A percentile compares a stretch with the other conserved stretches of the same genome.
phyloP scores from a whole-genome alignment of 2,113 vertebrate genomes.

The Ardeotis arabs region DNA sequence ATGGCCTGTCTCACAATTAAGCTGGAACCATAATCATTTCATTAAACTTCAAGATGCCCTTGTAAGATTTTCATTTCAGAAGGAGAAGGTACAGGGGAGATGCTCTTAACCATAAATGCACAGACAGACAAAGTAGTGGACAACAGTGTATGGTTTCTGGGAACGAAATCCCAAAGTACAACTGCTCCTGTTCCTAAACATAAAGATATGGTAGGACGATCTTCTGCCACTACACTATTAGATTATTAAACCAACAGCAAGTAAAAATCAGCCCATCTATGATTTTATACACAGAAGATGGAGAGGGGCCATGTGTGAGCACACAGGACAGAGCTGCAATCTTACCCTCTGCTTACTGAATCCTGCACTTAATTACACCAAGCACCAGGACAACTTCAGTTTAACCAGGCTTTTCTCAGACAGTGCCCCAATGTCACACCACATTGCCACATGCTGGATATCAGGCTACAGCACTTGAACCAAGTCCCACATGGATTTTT shows the following conservation, averaged over 20 bases:
- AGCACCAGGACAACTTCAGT: neutral
- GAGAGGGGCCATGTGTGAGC: neutral
- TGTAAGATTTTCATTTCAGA: neutral
- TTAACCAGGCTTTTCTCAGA: neutral
- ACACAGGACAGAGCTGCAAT: neutral
- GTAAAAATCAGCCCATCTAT: neutral
- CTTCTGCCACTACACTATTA: neutral
- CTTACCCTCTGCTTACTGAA: neutral
- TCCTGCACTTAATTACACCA: neutral
- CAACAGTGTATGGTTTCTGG: neutral
- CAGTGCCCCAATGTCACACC: neutral
- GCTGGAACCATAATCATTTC: conserved; percentile 1
- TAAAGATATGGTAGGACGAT: neutral
- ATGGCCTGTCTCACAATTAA: neutral
- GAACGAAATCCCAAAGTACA: neutral
- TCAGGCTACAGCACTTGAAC: neutral
- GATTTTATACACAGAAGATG: neutral
- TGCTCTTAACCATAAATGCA: neutral
- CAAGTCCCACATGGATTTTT: neutral
- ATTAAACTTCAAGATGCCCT: neutral
- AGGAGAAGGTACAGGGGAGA: neutral
- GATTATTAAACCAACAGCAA: neutral
- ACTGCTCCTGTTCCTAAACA: neutral
- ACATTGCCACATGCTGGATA: neutral
- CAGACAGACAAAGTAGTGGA: neutral